Evolutionary conservation across 2,113 vertebrate species (phyloP).

Genomic region (Corythoichthys intestinalis): DNA sequence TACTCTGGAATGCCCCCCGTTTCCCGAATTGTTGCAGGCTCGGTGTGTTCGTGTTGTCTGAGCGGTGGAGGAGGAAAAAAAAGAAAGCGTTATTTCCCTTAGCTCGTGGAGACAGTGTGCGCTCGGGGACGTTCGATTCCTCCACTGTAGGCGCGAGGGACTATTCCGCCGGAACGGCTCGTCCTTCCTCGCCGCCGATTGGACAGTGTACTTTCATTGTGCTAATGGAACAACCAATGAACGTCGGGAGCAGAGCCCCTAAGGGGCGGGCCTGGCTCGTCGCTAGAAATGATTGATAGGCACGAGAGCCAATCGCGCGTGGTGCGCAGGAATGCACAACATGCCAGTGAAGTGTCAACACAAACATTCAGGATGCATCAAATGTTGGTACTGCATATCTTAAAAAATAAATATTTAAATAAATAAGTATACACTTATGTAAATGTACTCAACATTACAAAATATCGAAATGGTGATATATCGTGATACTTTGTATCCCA

Average conservation of each 20-base stretch:
- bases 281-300: constrained; percentile 40
- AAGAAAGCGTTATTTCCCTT: constrained; percentile 68
- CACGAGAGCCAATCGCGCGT: constrained; percentile 41
- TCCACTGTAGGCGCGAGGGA: constrained; percentile 65
- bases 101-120: constrained; percentile 66
- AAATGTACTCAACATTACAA: background rate
- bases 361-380: constrained; percentile 3
- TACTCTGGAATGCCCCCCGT: constrained; percentile 41
- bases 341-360: constrained; percentile 37
- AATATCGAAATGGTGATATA: too few relatives aligned
- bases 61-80: constrained; percentile 44
- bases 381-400: background rate
- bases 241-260: too few relatives aligned
- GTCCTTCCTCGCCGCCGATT: constrained; percentile 52
- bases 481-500: too few relatives aligned
- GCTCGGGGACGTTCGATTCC: constrained; percentile 67
- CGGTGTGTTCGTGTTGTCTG: constrained; percentile 53
- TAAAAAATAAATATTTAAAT: background rate
- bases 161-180: constrained; percentile 53
- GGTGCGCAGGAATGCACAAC: constrained; percentile 37
- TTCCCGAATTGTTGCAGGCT: constrained; percentile 37
- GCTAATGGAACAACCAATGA: constrained; percentile 50
- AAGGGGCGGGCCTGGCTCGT: constrained; percentile 8
- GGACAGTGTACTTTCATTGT: constrained; percentile 30
- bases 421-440: background rate